phyloP scores from a whole-genome alignment of 2,113 vertebrate species.

The Paratilapia polleni region DNA sequence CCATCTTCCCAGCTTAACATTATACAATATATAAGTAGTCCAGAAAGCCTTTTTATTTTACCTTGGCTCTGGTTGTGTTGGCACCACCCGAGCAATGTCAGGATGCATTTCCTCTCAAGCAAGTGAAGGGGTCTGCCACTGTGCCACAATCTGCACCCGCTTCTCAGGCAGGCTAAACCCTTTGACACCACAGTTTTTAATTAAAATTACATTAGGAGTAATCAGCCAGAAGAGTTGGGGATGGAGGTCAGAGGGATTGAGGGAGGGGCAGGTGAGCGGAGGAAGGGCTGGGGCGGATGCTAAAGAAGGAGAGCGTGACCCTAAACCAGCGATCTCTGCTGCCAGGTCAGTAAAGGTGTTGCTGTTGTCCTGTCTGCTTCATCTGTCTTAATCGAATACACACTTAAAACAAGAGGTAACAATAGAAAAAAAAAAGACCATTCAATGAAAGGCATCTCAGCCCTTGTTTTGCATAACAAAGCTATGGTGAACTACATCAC shows the following conservation, averaged over 20 bases:
- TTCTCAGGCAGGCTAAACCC: constrained; percentile 99
- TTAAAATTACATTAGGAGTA: constrained; percentile 99
- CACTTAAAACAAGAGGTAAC: neutral
- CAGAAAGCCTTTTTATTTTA: constrained; percentile 57
- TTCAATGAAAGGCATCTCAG: neutral
- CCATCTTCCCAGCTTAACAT: neutral
- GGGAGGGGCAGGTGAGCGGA: constrained; percentile 27
- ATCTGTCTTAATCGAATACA: neutral
- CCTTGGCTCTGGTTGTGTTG: constrained; percentile 63
- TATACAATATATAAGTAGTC: constrained; percentile 13
- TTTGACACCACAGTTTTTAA: constrained; percentile 99
- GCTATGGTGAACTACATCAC: neutral
- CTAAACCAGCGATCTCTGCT: constrained; percentile 13
- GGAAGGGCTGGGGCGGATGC: constrained; percentile 7
- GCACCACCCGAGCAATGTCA: constrained; percentile 83
- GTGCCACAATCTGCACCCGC: constrained; percentile 98
- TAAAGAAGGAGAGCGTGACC: neutral
- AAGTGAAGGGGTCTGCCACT: constrained; percentile 95
- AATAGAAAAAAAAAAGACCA: neutral
- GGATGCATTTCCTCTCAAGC: constrained; percentile 97
- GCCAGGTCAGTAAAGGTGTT: neutral
- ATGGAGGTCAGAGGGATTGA: constrained; percentile 58
- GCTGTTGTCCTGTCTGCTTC: neutral
- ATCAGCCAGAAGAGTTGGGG: constrained; percentile 96
- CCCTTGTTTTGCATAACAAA: neutral